phyloP scores from a whole-genome alignment of 2,888 invertebrate genomes.

The Mesoligia furuncula region DNA sequence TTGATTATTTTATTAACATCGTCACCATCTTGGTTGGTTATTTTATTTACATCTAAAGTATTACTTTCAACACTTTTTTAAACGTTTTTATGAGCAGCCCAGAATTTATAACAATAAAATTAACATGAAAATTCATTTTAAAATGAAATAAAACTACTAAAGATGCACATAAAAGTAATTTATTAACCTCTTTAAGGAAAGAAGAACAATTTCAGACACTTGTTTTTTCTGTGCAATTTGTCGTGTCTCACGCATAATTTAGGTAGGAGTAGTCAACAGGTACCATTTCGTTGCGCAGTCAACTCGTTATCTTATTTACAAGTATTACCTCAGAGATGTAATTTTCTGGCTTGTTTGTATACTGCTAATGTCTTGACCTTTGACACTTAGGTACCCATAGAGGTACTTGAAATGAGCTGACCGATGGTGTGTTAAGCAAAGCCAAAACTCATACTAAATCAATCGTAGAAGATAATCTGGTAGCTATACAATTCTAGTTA shows the following conservation, averaged over 20 bases:
- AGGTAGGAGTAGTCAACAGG: not conserved
- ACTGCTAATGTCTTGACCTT: conserved; percentile 7
- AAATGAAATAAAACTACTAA: not conserved
- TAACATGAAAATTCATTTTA: conserved; percentile 1
- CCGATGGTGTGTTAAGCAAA: not conserved
- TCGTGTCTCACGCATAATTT: not conserved
- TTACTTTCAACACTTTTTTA: no score
- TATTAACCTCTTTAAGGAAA: conserved; percentile 3
- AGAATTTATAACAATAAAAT: conserved; percentile 17
- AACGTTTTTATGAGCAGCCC: not conserved
- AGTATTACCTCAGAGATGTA: conserved; percentile 13
- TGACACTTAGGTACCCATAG: not conserved
- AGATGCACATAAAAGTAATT: conserved; percentile 18
- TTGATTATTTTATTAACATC: not conserved
- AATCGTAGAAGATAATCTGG: not conserved
- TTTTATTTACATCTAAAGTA: not conserved
- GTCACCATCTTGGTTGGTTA: not conserved
- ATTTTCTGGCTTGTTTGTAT: conserved; percentile 23
- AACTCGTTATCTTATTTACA: not conserved
- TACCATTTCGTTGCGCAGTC: conserved; percentile 10
- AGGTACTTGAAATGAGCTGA: not conserved
- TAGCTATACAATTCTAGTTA: not conserved
- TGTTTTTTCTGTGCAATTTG: not conserved
- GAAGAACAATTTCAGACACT: not conserved
- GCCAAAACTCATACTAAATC: not conserved